Evolutionary conservation across 64 coral and sea anemone genomes (phyloP).

Genomic region (Platygyra sinensis): DNA sequence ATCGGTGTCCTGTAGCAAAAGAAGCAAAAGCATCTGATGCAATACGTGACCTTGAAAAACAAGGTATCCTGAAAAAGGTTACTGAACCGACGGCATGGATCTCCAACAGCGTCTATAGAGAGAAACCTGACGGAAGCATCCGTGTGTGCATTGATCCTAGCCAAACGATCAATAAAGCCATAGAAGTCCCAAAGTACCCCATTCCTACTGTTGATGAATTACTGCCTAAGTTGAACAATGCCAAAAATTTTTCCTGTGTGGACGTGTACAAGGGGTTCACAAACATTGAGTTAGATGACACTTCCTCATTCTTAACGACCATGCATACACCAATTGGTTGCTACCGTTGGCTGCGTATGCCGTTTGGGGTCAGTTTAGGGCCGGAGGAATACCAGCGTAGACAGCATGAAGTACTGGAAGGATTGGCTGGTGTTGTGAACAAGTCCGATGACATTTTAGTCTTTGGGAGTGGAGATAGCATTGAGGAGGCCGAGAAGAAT

Average conservation of each 20-base stretch:
- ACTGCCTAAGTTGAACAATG: neutral
- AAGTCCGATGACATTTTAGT: slow-evolving; percentile 75
- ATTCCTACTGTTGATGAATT: slow-evolving; percentile 7
- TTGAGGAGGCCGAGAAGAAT: slow-evolving; percentile 55
- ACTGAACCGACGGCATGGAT: slow-evolving; percentile 56
- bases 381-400: slow-evolving; percentile 56
- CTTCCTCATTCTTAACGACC: slow-evolving; percentile 48
- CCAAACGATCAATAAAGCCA: slow-evolving; percentile 41
- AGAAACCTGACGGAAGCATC: slow-evolving; percentile 58
- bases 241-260: slow-evolving; percentile 8
- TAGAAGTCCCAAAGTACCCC: neutral
- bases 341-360: slow-evolving; percentile 51
- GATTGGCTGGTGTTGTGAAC: slow-evolving; percentile 37
- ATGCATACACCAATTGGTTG: slow-evolving; percentile 33
- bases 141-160: slow-evolving; percentile 65
- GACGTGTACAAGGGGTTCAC: slow-evolving; percentile 16
- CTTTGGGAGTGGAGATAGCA: slow-evolving; percentile 56
- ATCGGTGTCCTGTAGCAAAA: slow-evolving; percentile 53
- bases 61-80: slow-evolving; percentile 50
- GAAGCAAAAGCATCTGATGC: slow-evolving; percentile 42
- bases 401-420: slow-evolving; percentile 51
- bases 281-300: slow-evolving; percentile 48
- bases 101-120: slow-evolving; percentile 62
- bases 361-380: slow-evolving; percentile 43
- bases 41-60: slow-evolving; percentile 29